These are phyloP conservation scores for Timema podura DNA, from an alignment of 2,888 invertebrate genomes.

Conservation along the genomic window DNA sequence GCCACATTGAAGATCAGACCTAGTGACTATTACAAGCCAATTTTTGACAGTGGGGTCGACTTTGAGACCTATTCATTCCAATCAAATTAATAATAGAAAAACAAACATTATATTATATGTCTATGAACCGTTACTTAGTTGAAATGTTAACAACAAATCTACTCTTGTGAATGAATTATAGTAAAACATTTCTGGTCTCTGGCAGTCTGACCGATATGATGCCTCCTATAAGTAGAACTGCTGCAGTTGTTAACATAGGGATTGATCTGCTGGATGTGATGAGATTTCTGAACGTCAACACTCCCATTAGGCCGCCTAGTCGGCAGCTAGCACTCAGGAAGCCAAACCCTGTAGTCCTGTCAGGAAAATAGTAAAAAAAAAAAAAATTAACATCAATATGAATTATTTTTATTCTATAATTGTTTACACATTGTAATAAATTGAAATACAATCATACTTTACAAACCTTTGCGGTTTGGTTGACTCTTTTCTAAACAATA, in stretches of 20 bases:
- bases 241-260: slow-evolving; percentile 46
- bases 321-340: slow-evolving; percentile 45
- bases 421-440: too few species aligned
- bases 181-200: slow-evolving; percentile 46
- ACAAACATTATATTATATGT: too few species aligned
- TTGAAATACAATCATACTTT: background rate
- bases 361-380: slow-evolving; percentile 6
- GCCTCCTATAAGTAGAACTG: slow-evolving; percentile 44
- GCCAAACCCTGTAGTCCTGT: slow-evolving; percentile 47
- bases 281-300: slow-evolving; percentile 44
- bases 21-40: too few species aligned
- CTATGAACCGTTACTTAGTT: too few species aligned
- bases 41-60: too few species aligned
- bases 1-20: too few species aligned
- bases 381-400: slow-evolving; percentile 1
- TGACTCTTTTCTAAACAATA: background rate
- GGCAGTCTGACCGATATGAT: slow-evolving; percentile 45
- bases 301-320: slow-evolving; percentile 46
- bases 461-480: background rate
- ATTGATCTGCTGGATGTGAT: slow-evolving; percentile 43
- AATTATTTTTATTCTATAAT: too few species aligned
- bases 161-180: slow-evolving; percentile 37
- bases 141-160: too few species aligned
- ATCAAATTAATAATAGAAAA: too few species aligned
- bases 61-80: too few species aligned